Conservation (phyloP, 2,113 vertebrate species). For the Myxocyprinus asiaticus region DNA sequence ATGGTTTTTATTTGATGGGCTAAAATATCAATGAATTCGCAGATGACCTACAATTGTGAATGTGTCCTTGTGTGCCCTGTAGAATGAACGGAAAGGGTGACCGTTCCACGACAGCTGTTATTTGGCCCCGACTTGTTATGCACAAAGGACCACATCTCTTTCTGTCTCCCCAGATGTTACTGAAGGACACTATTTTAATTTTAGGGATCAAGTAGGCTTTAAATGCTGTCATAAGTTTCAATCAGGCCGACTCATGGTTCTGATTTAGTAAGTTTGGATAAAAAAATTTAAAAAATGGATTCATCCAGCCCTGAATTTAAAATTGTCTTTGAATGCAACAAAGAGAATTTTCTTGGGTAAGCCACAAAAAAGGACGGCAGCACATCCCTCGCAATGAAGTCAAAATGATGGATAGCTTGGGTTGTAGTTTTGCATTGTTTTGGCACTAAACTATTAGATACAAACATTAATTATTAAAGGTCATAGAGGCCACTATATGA, state of each 20-base stretch:
- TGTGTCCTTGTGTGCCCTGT: slow-evolving; percentile 40
- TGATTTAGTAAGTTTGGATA: neutral
- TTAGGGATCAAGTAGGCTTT: neutral
- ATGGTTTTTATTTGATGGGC: neutral
- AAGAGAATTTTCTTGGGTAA: slow-evolving; percentile 16
- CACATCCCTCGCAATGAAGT: slow-evolving; percentile 19
- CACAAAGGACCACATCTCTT: neutral
- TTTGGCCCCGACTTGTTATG: slow-evolving; percentile 21
- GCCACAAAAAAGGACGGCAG: neutral
- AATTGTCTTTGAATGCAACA: slow-evolving; percentile 21
- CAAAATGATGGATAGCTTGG: slow-evolving; percentile 12
- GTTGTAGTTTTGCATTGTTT: neutral
- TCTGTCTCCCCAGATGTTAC: slow-evolving; percentile 15
- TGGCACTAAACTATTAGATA: neutral
- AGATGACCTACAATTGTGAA: slow-evolving; percentile 42
- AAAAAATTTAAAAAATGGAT: too few species aligned
- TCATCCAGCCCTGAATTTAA: neutral
- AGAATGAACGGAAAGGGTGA: neutral
- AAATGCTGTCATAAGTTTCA: neutral
- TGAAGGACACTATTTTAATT: slow-evolving; percentile 16
- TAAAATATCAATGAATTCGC: neutral
- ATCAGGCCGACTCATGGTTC: neutral
- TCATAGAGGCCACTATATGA: neutral
- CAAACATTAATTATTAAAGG: neutral
- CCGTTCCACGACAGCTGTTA: slow-evolving; percentile 15